Base-by-base conservation (phyloP, 1,140 invertebrate genomes). In the Drosophila mayri region DNA sequence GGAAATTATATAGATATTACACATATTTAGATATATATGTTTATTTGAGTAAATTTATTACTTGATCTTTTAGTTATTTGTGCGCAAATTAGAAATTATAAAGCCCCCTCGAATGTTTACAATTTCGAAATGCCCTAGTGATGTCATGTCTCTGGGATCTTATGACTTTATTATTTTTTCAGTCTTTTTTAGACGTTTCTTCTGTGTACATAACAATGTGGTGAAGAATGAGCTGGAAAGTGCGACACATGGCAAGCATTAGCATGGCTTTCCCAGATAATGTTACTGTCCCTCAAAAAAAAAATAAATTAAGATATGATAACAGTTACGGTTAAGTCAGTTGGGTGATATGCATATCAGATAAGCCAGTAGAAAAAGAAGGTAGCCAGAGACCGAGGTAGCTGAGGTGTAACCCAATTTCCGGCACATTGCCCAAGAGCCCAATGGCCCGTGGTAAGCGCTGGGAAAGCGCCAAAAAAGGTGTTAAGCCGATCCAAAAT, bases 381-480 rank as follows among this genome's bases (percentile, higher is more conserved):
- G 49, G 22, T 50, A 44, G 41, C 22, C 63, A 18, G 18, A n/a
- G 10, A 50, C 12, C 10, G 43, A 25, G 41, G 25, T 32, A 62
- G 40, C 43, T 46, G 60, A 76, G 59, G 54, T 63, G 68, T 86
- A 71, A 75, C 82, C 75, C 67, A 82, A 82, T 87, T 86, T 86
- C 82, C 78, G 82, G 50, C 68, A 20, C 49, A 63, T 74, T 52
- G 58, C 70, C 70, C 68, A 74, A 71, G 54, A 61, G 57, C 57
- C 68, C 70, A 74, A 72, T 72, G 49, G 52, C 30, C 47, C 71
- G 32, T 73, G 57, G 68, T 63, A 71, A 71, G 66, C 66, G 46
- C 20, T 55, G 52, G 52, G 52, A 55, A 55, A 55, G 22, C 38
- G 61, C 57, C 68, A 83, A 72, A 79, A 74, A 76, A 84, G 79